Base-by-base conservation (phyloP, 2,888 invertebrate genomes). In the Chrysina gloriosa region DNA sequence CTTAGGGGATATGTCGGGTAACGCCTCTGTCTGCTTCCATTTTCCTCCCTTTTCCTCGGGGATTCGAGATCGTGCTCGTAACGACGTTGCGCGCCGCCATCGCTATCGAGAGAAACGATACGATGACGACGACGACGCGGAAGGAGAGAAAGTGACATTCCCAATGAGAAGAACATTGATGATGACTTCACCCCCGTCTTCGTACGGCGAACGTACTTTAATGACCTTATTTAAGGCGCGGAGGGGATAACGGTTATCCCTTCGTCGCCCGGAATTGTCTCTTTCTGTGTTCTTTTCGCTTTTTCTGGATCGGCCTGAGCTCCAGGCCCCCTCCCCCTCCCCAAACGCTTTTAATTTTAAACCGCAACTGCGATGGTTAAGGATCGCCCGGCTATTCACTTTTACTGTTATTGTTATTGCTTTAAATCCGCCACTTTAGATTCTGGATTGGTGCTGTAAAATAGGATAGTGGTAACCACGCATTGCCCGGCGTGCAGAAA, bases 101-200 rank as follows among this genome's bases (percentile, higher is more conserved):
- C 23, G 47, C 21, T 23, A 23, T 7, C 19, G 47, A 19, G 19
- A 47, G 21, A 7, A 7, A 36, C 11, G 3, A 19, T 23, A 21
- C 23, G 9, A 3, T n/a, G 19, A 7, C 23, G 47, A 2, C 23
- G 23, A 34, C 47, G 21, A n/a, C 19, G 31, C 34, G 16, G 52
- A 31, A 47, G 68, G 70, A 69, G 67, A 69, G 70, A 65, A 67
- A 70, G 67, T 69, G 71, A 70, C 69, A 54, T 70, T 69, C 39
- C 52, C 65, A 39, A 65, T 52, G 65, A 65, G 65, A 29, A 25
- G 65, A 54, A 54, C 65, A 39, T 65, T 19, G 52, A 50, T 48
- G 65, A 27, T n/a, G n/a, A n/a, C n/a, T 36, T 65, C 47, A 14
- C 4, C 47, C 27, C 29, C 47, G 45, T 65, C 31, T 54, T 54